Evolutionary conservation across 2,113 vertebrate genomes (phyloP).

Genomic region (Microcebus jonahi): DNA sequence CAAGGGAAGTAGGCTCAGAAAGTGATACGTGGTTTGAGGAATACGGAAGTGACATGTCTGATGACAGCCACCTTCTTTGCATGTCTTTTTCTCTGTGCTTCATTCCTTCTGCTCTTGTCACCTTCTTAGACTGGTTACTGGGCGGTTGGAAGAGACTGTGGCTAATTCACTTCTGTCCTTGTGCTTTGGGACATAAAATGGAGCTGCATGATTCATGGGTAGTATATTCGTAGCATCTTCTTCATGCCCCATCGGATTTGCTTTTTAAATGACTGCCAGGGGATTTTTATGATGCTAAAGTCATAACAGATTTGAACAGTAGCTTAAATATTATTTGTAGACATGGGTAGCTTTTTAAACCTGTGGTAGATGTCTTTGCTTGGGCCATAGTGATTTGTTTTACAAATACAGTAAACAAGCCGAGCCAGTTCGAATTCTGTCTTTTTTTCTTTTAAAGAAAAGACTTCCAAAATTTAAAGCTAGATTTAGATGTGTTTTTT

Average conservation of each 20-base stretch:
- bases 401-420: background rate
- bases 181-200: background rate
- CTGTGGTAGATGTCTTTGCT: background rate
- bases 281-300: constrained; percentile 28
- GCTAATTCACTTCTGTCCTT: background rate
- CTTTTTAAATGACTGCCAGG: background rate
- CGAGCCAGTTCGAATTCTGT: background rate
- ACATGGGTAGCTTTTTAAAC: background rate
- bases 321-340: constrained; percentile 33
- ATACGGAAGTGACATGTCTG: background rate
- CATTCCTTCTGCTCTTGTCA: background rate
- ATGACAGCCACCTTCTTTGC: background rate
- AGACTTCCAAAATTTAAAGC: background rate
- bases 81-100: background rate
- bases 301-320: background rate
- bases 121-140: background rate
- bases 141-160: background rate
- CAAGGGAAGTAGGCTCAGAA: background rate
- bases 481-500: background rate
- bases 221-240: background rate
- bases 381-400: background rate
- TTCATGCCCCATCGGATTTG: background rate
- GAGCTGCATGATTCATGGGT: background rate
- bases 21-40: background rate
- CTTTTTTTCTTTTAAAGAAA: constrained; percentile 18